Evolutionary conservation across 1,140 invertebrate genomes (phyloP).

Genomic region (Pseudomyrmex pallidus): DNA sequence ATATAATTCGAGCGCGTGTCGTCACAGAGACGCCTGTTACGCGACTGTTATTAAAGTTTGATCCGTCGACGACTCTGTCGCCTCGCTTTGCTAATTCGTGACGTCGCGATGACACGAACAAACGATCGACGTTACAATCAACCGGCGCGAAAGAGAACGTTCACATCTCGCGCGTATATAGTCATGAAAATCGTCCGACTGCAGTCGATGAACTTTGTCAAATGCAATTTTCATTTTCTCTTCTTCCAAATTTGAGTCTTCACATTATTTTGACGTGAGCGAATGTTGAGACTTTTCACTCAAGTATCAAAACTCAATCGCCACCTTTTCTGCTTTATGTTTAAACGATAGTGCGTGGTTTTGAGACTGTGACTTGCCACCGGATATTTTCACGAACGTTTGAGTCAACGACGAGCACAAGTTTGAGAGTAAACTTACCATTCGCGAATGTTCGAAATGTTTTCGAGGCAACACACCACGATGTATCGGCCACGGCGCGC

Average conservation of each 20-base stretch:
- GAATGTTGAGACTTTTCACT: background rate
- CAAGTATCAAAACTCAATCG: background rate
- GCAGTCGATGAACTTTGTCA: background rate
- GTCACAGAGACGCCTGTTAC: constrained; percentile 61
- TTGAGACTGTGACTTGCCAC: background rate
- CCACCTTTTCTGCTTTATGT: constrained; percentile 17
- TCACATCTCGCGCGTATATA: background rate
- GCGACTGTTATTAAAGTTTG: background rate
- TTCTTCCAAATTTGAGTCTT: too few species aligned
- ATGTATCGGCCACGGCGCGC: constrained; percentile 89
- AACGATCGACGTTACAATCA: too few species aligned
- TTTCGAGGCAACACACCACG: constrained; percentile 87
- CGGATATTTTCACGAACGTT: constrained; percentile 20
- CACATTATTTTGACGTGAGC: too few species aligned
- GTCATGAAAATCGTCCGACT: background rate
- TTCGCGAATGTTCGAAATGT: constrained; percentile 42
- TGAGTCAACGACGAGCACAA: background rate
- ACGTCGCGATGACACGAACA: constrained; percentile 18
- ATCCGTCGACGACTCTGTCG: background rate
- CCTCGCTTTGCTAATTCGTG: constrained; percentile 28
- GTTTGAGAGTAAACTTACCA: constrained; percentile 56
- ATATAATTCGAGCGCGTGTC: constrained; percentile 70
- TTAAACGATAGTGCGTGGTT: background rate
- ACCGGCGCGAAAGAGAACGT: background rate
- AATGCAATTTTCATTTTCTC: too few species aligned